Percentiles rank a stretch among this genome's conserved stretches.
These are phyloP conservation scores for Pseudorhiza aurosa DNA, from an alignment of 30 jellyfish, hydroid and myxozoan genomes.

Conservation along the genomic window DNA sequence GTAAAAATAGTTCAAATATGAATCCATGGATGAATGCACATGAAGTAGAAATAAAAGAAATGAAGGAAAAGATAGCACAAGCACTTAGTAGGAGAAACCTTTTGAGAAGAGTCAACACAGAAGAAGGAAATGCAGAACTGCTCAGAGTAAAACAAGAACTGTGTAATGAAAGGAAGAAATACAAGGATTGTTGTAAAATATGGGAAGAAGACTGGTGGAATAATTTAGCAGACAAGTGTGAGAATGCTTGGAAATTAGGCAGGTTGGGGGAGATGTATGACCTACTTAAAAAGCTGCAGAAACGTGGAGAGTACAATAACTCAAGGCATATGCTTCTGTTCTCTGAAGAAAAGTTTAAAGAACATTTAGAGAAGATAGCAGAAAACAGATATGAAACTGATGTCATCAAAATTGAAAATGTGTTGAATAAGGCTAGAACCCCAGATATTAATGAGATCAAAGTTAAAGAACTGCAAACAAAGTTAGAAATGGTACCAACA, in stretches of 20 bases:
- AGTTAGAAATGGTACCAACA: not conserved
- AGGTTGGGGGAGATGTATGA: conserved; percentile 7
- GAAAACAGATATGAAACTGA: not conserved
- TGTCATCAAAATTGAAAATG: not conserved
- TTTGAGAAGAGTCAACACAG: not conserved
- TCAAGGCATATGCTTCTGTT: not conserved
- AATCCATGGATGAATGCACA: not conserved
- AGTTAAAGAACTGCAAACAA: not conserved
- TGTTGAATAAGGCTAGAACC: not conserved
- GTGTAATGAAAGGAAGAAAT: not conserved
- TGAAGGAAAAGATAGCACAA: not conserved
- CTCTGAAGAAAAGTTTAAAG: not conserved
- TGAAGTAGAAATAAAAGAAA: not conserved
- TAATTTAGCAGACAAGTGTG: not conserved
- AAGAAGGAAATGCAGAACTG: conserved; percentile 1
- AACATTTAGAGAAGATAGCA: not conserved
- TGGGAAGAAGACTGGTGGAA: not conserved
- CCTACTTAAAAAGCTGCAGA: not conserved
- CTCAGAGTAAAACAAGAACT: not conserved
- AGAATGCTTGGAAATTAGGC: not conserved
- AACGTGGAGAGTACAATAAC: not conserved
- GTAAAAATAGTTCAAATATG: not conserved
- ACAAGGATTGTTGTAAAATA: not conserved
- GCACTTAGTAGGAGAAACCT: not conserved
- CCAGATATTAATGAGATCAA: not conserved